Percentiles rank a stretch among this genome's conserved stretches.
Conservation (phyloP, 2,797 vertebrate species). For the Limnodromus scolopaceus region DNA sequence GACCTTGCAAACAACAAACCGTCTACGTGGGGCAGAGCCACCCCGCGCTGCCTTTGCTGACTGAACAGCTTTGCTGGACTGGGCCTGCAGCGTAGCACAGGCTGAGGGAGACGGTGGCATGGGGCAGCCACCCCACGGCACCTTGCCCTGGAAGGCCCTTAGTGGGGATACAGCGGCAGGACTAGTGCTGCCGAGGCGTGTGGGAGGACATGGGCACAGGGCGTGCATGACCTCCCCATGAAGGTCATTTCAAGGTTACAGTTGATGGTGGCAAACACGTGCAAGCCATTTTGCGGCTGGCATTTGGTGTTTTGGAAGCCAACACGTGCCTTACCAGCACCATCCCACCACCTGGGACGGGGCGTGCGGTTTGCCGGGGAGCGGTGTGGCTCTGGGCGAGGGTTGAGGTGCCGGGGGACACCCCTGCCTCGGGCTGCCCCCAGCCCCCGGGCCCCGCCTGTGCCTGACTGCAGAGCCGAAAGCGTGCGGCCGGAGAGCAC, state of each 20-base stretch:
- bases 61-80: neutral
- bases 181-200: accelerated
- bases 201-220: accelerated
- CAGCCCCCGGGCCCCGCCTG: accelerated
- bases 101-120: accelerated
- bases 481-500: neutral
- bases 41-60: neutral
- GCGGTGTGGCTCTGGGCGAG: accelerated
- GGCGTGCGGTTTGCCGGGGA: accelerated
- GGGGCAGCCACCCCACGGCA: accelerated
- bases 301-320: neutral
- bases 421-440: accelerated
- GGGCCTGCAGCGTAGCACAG: accelerated
- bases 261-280: accelerated
- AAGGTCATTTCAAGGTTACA: neutral
- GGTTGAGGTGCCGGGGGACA: accelerated
- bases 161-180: accelerated
- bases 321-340: accelerated
- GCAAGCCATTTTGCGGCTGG: neutral
- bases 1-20: neutral
- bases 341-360: accelerated
- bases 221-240: accelerated
- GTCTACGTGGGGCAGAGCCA: accelerated
- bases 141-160: neutral
- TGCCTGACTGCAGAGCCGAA: accelerated